These are phyloP conservation scores for Gonocerus acuteangulatus DNA, from an alignment of 2,888 invertebrate genomes.

Conservation along the genomic window DNA sequence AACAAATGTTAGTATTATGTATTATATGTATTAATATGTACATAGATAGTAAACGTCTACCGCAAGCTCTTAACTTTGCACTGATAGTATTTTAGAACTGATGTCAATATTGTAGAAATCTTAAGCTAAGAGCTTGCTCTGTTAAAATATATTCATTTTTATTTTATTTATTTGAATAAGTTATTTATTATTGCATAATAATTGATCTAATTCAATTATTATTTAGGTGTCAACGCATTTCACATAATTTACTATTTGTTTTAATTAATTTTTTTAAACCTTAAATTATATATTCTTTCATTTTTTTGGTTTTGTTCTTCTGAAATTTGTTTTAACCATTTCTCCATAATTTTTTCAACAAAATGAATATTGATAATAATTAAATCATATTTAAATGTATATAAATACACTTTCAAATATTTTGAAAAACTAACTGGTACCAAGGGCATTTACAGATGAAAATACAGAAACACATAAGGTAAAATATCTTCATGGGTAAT, in stretches of 20 bases:
- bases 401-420: too few species aligned
- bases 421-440: too few species aligned
- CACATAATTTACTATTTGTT: too few species aligned
- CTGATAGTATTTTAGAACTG: constrained; percentile 13
- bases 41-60: neutral
- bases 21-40: constrained; percentile 8
- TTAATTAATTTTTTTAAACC: constrained; percentile 25
- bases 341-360: too few species aligned
- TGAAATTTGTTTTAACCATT: too few species aligned
- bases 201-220: too few species aligned
- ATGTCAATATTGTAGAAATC: neutral
- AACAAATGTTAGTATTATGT: constrained; percentile 6
- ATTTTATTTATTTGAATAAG: constrained; percentile 28
- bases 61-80: constrained; percentile 15
- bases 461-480: too few species aligned
- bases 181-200: constrained; percentile 25
- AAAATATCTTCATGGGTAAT: too few species aligned
- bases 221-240: too few species aligned
- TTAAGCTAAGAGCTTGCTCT: constrained; percentile 18
- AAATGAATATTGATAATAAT: too few species aligned
- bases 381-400: too few species aligned
- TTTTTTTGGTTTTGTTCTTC: neutral
- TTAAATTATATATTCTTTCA: constrained; percentile 21
- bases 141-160: constrained; percentile 25
- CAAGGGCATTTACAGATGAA: too few species aligned